Evolutionary conservation across 2,113 vertebrate species (phyloP).

Genomic region (Etia nguti): DNA sequence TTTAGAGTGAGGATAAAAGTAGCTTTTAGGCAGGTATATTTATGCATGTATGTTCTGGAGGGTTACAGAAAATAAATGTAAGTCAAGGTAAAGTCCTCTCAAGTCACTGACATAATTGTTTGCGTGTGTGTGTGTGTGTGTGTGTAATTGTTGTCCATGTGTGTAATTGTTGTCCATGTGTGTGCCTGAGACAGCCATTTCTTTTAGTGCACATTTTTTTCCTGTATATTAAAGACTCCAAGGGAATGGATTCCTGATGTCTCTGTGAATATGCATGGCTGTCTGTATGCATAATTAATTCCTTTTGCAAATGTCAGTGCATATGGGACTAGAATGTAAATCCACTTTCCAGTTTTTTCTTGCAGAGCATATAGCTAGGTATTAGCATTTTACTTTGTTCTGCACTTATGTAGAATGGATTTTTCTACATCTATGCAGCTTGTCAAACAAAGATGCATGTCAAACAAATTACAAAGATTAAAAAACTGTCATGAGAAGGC

Average conservation of each 20-base stretch:
- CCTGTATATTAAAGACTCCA: conserved; percentile 20
- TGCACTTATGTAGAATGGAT: neutral
- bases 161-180: neutral
- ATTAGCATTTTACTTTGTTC: neutral
- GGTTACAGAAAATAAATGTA: neutral
- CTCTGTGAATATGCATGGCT: conserved; percentile 51
- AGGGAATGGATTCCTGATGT: conserved; percentile 12
- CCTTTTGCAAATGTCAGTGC: conserved; percentile 46
- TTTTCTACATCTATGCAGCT: neutral
- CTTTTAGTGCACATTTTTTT: conserved; percentile 2
- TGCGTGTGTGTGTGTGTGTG: neutral
- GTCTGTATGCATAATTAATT: conserved; percentile 49
- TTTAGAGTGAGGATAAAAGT: neutral
- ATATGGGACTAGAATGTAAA: conserved; percentile 50
- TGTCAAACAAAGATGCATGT: neutral
- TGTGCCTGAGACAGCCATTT: neutral
- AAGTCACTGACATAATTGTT: neutral
- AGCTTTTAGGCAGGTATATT: neutral
- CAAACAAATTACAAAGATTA: neutral
- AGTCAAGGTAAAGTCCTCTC: neutral
- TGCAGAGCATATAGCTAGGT: neutral
- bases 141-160: neutral
- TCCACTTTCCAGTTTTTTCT: neutral
- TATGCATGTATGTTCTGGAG: neutral
- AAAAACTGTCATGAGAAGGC: no score